Percentiles rank a stretch among this genome's conserved stretches.
Conservation (phyloP, 2,113 vertebrate species). For the Hystrix cristata region DNA sequence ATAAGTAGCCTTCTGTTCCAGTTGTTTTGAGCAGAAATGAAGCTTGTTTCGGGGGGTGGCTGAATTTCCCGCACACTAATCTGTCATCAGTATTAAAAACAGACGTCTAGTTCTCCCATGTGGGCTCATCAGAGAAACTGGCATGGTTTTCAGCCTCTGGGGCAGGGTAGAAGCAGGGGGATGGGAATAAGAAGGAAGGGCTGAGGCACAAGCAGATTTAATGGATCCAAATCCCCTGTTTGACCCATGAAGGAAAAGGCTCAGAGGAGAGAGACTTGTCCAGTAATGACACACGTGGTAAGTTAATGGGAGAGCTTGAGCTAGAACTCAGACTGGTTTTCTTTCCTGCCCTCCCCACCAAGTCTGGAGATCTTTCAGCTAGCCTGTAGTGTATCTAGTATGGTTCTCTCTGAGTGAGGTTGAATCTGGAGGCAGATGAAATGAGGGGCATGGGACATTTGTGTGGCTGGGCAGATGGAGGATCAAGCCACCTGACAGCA, state of each 20-base stretch:
- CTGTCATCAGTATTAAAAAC: conserved; percentile 82
- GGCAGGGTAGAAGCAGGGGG: conserved; percentile 3
- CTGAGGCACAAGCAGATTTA: conserved; percentile 6
- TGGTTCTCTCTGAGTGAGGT: background rate
- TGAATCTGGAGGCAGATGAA: background rate
- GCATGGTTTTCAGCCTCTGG: conserved; percentile 58
- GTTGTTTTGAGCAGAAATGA: conserved; percentile 83
- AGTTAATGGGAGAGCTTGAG: background rate
- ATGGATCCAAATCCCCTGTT: background rate
- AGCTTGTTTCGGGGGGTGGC: conserved; percentile 70
- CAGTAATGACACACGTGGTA: background rate
- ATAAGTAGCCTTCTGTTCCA: conserved; percentile 71
- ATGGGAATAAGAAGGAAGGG: background rate
- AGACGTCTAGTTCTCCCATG: conserved; percentile 66
- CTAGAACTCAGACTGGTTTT: background rate
- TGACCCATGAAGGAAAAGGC: conserved; percentile 32
- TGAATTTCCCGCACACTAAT: conserved; percentile 78
- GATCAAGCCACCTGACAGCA: background rate
- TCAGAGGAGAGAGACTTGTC: background rate
- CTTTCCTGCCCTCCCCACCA: background rate
- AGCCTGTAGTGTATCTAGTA: background rate
- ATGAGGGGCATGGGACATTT: background rate
- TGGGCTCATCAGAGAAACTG: conserved; percentile 76
- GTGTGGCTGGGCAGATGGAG: background rate
- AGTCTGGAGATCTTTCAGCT: background rate